These are phyloP conservation scores for Ashinkailepas kermadecensis DNA, from an alignment of 2,888 invertebrate genomes.

Conservation along the genomic window DNA sequence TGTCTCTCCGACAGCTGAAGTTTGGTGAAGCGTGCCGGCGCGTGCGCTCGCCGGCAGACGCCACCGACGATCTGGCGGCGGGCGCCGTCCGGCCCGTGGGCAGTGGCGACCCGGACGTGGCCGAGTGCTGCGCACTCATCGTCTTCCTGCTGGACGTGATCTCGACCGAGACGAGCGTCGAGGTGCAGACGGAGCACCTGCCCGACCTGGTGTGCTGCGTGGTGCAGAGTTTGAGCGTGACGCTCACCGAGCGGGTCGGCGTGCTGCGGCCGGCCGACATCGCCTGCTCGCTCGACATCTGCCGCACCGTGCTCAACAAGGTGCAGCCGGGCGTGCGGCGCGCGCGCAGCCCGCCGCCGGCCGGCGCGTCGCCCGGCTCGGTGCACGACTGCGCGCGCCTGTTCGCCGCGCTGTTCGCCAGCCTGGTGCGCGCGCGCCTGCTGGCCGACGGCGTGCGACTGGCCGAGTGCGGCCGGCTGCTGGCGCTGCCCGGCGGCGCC, in stretches of 20 bases:
- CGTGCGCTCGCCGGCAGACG: neutral
- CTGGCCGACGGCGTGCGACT: neutral
- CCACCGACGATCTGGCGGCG: neutral
- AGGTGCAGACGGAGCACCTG: constrained; percentile 66
- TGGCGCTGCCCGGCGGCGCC: neutral
- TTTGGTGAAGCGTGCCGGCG: constrained; percentile 44
- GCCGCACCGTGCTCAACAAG: constrained; percentile 33
- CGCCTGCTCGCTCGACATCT: constrained; percentile 31
- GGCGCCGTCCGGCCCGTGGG: constrained; percentile 50
- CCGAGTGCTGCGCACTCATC: constrained; percentile 62
- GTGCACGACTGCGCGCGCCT: neutral
- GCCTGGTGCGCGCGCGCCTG: constrained; percentile 2
- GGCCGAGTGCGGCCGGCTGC: constrained; percentile 3
- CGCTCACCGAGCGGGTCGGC: constrained; percentile 48
- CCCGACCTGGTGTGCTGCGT: constrained; percentile 56
- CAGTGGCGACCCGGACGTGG: constrained; percentile 41
- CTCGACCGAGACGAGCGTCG: constrained; percentile 64
- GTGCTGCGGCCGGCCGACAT: constrained; percentile 46
- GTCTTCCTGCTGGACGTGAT: constrained; percentile 68
- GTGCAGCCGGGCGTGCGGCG: constrained; percentile 8
- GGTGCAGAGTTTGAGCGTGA: constrained; percentile 14
- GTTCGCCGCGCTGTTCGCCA: constrained; percentile 1
- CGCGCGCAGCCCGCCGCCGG: neutral
- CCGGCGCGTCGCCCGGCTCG: constrained; percentile 30
- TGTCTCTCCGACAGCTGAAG: neutral